Conservation (phyloP, 2,888 invertebrate species). For the Heliconius ethilla region DNA sequence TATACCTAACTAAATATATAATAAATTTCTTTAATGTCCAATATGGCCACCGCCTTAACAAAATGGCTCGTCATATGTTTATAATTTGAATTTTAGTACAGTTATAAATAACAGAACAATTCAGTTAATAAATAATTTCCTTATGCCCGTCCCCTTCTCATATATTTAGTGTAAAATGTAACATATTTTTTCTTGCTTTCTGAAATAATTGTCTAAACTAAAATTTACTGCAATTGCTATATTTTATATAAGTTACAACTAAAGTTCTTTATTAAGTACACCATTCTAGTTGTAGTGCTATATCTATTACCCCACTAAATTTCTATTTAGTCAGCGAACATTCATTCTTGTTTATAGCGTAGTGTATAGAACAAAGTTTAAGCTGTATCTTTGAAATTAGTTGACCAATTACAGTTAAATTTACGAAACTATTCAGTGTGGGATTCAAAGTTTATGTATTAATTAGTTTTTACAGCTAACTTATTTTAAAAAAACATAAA, state of each 20-base stretch:
- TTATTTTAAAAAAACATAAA: no score
- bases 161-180: background rate
- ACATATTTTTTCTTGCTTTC: no score
- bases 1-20: background rate
- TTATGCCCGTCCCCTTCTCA: background rate
- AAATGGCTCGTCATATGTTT: background rate
- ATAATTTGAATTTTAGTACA: background rate
- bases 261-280: background rate
- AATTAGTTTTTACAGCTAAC: no score
- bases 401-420: background rate
- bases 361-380: constrained; percentile 9
- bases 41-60: background rate
- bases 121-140: background rate
- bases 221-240: no score
- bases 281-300: background rate
- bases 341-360: background rate
- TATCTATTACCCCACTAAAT: background rate
- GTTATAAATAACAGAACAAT: background rate
- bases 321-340: constrained; percentile 4
- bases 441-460: background rate
- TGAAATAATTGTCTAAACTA: no score
- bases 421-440: background rate
- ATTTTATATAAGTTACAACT: background rate
- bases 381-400: background rate
- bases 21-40: background rate